These are phyloP conservation scores for Sinosuthora webbiana DNA, from an alignment of 2,113 vertebrate species.

Conservation along the genomic window DNA sequence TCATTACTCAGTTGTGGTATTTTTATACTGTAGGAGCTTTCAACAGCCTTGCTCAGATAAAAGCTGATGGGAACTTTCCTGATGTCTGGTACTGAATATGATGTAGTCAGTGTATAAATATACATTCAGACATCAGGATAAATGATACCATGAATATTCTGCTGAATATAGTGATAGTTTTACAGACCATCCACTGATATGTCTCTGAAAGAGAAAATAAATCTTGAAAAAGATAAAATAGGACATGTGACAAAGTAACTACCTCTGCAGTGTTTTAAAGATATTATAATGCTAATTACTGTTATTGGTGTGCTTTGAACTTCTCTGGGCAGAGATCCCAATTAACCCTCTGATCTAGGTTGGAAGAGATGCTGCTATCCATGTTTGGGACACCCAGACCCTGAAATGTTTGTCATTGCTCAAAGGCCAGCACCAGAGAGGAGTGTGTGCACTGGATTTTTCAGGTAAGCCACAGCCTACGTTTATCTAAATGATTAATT, in stretches of 20 bases:
- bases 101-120: not conserved
- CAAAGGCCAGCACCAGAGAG: constrained; percentile 89
- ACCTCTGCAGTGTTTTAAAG: not conserved
- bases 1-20: not conserved
- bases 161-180: not conserved
- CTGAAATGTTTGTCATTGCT: constrained; percentile 92
- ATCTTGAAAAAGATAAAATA: not conserved
- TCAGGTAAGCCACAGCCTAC: constrained; percentile 77
- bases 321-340: not conserved
- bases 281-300: not conserved
- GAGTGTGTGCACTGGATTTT: constrained; percentile 96
- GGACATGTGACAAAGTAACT: not conserved
- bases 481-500: not conserved
- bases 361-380: constrained; percentile 92
- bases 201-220: not conserved
- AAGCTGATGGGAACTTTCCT: not conserved
- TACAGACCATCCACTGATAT: not conserved
- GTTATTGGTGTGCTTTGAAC: not conserved
- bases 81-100: not conserved
- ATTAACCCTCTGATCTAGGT: constrained; percentile 75
- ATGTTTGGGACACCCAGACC: constrained; percentile 93
- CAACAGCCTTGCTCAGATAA: not conserved
- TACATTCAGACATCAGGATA: not conserved
- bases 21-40: not conserved
- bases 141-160: not conserved